Base-by-base conservation (phyloP, 2,888 invertebrate genomes). In the Lochmaea capreae region DNA sequence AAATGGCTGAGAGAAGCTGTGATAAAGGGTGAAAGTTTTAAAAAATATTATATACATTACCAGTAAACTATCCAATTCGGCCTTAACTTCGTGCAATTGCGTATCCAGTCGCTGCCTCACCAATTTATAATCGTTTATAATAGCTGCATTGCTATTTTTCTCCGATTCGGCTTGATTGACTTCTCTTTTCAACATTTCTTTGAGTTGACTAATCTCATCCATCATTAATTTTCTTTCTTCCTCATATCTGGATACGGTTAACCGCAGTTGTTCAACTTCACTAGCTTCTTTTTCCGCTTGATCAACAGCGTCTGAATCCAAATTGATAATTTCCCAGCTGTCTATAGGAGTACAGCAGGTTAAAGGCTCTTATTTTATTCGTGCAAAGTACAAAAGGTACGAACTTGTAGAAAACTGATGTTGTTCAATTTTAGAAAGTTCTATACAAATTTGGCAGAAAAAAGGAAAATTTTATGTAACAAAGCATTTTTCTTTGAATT, bases 101-200 rank as follows among this genome's bases (percentile, higher is more conserved):
- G 91, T 91, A 86, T 97, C 97, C 69, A 97, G 89, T 2, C 97
- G 90, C 81, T 95, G 95, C 86, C 97, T 95, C 65, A 98, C 93
- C 88, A 95, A 93, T 86, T 98, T 96, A 84, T 98, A 98, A 83
- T 98, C 98, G 65, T 93, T 90, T 79, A 97, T 95, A 59, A 98
- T 97, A 18, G 93, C 92, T 59, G 91, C 89, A 85, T 94, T 95
- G 83, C 94, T 91, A 8, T 91, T 90, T 54, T 92, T 91, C 76
- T 94, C 95, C 26, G 90, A 89, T 79, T 94, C 92, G 1, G 93
- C 92, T 81, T 93, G 92, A 18, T 92, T 91, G 42, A 95, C 90
- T 85, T 95, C 94, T 59, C 93, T 88, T 76, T 94, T 91, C 78
- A 96, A 89, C 88, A 95, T 92, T 71, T 94, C 93, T 79, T 94